Conservation (phyloP, 2,797 vertebrate genomes). For the Gallinago stenura region DNA sequence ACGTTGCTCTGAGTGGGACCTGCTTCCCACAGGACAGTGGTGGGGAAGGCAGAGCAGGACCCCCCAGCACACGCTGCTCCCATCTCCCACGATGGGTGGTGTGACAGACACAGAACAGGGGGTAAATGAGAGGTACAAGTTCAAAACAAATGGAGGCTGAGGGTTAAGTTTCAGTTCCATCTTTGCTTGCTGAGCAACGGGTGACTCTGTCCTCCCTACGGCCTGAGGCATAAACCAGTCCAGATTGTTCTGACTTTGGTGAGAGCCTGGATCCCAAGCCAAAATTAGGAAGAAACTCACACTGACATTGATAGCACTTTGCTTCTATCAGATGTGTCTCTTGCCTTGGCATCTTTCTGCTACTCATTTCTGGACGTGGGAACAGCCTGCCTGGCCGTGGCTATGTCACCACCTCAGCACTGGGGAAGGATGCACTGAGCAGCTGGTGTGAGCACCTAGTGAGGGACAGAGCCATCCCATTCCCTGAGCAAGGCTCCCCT, state of each 20-base stretch:
- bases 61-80: background rate
- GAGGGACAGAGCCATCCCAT: background rate
- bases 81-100: too few relatives aligned
- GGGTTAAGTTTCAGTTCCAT: background rate
- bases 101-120: background rate
- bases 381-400: background rate
- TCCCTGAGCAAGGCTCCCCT: fast-evolving
- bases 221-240: background rate
- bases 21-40: fast-evolving
- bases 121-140: too few relatives aligned
- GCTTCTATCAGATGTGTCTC: background rate
- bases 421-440: fast-evolving
- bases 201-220: background rate
- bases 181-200: background rate
- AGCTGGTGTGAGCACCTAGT: background rate
- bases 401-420: fast-evolving
- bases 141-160: background rate
- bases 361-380: fast-evolving
- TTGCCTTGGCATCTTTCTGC: background rate
- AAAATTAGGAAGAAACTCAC: background rate
- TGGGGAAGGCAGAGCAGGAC: background rate
- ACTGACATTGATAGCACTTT: background rate
- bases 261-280: background rate
- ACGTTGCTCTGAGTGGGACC: fast-evolving
- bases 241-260: background rate